phyloP scores from a whole-genome alignment of 2,797 vertebrate genomes.

The Phataginus tetradactyla region DNA sequence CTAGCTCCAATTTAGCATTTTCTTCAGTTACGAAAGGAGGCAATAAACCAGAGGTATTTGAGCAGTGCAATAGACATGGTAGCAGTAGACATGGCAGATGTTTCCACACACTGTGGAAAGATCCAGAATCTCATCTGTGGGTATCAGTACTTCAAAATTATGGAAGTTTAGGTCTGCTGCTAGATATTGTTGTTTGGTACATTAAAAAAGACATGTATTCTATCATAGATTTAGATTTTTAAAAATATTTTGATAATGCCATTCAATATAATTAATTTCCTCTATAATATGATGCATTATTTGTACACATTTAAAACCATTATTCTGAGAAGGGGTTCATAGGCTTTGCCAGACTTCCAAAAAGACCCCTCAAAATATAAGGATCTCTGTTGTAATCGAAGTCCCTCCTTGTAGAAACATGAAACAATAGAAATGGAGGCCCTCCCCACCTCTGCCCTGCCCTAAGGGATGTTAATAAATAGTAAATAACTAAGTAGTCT shows the following conservation, averaged over 20 bases:
- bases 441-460: not conserved
- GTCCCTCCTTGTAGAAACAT: not conserved
- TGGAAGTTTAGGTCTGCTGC: not conserved
- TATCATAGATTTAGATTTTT: not conserved
- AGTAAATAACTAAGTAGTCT: not conserved
- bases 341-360: not conserved
- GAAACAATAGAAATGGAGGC: not conserved
- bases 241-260: not conserved
- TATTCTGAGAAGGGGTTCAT: not conserved
- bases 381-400: not conserved
- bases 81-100: not conserved
- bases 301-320: not conserved
- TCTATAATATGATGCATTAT: not conserved
- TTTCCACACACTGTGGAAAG: not conserved
- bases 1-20: slow-evolving; percentile 46
- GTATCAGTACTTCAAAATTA: not conserved
- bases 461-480: not conserved
- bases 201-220: not conserved
- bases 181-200: not conserved
- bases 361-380: not conserved
- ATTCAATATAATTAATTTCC: not conserved
- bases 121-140: not conserved
- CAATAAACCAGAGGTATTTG: not conserved
- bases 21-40: not conserved
- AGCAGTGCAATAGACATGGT: not conserved